phyloP scores from a whole-genome alignment of 1,140 invertebrate genomes.

The Diorhabda carinulata region DNA sequence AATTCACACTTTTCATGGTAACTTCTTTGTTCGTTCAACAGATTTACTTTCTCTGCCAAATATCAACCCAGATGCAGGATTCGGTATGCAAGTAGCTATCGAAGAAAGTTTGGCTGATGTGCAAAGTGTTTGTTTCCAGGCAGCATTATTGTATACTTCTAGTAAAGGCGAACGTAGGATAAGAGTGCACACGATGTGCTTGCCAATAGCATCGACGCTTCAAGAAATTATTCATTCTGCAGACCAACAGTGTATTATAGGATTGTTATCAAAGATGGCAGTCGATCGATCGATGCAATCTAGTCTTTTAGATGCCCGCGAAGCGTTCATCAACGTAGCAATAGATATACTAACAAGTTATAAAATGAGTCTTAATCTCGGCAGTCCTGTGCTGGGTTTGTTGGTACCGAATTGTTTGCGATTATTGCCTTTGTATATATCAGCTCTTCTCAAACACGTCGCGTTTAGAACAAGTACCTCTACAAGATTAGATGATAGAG shows the following conservation, averaged over 20 bases:
- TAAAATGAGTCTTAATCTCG: conserved; percentile 64
- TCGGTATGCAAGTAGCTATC: conserved; percentile 95
- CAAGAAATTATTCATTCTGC: conserved; percentile 84
- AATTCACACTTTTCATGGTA: conserved; percentile 98
- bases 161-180: conserved; percentile 97
- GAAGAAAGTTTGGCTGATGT: conserved; percentile 87
- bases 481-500: conserved; percentile 88
- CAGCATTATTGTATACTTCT: conserved; percentile 95
- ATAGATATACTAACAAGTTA: conserved; percentile 87
- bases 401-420: conserved; percentile 70
- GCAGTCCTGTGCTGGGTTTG: conserved; percentile 59
- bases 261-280: conserved; percentile 93
- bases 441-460: conserved; percentile 86
- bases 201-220: conserved; percentile 83
- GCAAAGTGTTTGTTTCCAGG: conserved; percentile 94
- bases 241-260: conserved; percentile 93
- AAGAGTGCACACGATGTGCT: conserved; percentile 92
- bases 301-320: conserved; percentile 86
- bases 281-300: conserved; percentile 87
- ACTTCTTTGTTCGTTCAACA: conserved; percentile 98
- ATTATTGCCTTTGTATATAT: conserved; percentile 83
- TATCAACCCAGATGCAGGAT: conserved; percentile 96
- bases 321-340: conserved; percentile 93
- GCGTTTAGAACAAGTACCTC: conserved; percentile 84
- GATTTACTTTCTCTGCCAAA: conserved; percentile 95